Conservation (phyloP, 1,140 invertebrate genomes). For the Diploscapter pachys region DNA sequence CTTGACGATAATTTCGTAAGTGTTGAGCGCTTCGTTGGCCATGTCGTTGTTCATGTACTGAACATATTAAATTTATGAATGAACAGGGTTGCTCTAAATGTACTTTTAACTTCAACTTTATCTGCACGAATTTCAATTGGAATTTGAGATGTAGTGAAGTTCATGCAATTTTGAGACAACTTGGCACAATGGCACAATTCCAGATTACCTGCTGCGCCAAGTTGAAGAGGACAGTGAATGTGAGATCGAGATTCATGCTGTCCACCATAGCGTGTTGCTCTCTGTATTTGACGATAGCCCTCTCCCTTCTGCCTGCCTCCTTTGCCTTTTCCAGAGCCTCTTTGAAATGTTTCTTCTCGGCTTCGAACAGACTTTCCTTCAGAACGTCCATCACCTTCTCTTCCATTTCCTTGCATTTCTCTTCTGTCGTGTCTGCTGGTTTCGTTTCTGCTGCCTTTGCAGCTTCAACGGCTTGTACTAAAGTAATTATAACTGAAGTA, state of each 20-base stretch:
- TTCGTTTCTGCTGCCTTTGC: conserved; percentile 62
- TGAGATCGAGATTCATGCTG: conserved; percentile 84
- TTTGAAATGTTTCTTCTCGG: conserved; percentile 67
- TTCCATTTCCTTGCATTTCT: conserved; percentile 78
- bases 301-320: conserved; percentile 87
- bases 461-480: conserved; percentile 73
- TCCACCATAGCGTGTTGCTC: conserved; percentile 83
- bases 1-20: conserved; percentile 69
- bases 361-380: conserved; percentile 74
- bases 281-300: conserved; percentile 78
- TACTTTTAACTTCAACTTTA: no score
- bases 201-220: conserved; percentile 35
- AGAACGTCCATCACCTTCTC: conserved; percentile 77
- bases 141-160: no score
- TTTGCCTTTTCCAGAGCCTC: conserved; percentile 83
- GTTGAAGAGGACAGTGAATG: conserved; percentile 74
- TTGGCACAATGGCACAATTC: conserved; percentile 18
- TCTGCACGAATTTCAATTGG: no score
- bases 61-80: conserved; percentile 78
- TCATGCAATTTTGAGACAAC: conserved; percentile 39
- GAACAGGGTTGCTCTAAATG: conserved; percentile 66
- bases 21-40: conserved; percentile 89
- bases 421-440: conserved; percentile 70
- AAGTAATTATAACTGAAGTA: conserved; percentile 15
- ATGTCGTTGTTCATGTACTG: conserved; percentile 90